These are phyloP conservation scores for Didymodactylos carnosus DNA, from an alignment of 2,888 invertebrate species.

Conservation along the genomic window DNA sequence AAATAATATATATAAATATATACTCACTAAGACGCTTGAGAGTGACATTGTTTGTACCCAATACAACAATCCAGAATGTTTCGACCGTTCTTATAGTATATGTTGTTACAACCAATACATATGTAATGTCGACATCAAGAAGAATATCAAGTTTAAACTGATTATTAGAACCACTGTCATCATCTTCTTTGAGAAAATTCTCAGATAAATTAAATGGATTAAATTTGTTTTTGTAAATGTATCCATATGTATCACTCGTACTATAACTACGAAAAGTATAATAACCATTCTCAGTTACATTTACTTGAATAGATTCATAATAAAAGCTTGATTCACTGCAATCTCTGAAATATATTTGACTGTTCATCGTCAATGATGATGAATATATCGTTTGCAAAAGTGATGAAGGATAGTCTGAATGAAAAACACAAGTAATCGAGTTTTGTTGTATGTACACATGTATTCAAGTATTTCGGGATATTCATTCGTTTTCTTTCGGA, in stretches of 20 bases:
- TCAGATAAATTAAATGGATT: background rate
- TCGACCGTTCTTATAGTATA: background rate
- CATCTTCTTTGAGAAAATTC: background rate
- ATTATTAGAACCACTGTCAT: background rate
- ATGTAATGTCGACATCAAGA: background rate
- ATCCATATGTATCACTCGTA: background rate
- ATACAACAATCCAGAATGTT: background rate
- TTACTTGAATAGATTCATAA: background rate
- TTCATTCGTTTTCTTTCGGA: too few species aligned
- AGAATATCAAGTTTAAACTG: background rate
- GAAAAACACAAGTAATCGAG: background rate
- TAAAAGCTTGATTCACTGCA: background rate
- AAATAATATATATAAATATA: background rate
- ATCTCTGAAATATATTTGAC: background rate
- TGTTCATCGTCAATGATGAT: background rate
- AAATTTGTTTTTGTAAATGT: background rate
- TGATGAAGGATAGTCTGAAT: background rate
- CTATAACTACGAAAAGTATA: background rate
- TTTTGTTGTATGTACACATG: too few species aligned
- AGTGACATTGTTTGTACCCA: background rate
- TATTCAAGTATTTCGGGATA: too few species aligned
- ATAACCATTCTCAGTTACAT: background rate
- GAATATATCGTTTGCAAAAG: background rate
- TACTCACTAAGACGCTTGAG: background rate
- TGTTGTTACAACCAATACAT: background rate